Evolutionary conservation across 2,888 invertebrate genomes (phyloP), one percentile per base, ranked within the genome.

Genomic region (Branchinecta sandiegonensis): DNA sequence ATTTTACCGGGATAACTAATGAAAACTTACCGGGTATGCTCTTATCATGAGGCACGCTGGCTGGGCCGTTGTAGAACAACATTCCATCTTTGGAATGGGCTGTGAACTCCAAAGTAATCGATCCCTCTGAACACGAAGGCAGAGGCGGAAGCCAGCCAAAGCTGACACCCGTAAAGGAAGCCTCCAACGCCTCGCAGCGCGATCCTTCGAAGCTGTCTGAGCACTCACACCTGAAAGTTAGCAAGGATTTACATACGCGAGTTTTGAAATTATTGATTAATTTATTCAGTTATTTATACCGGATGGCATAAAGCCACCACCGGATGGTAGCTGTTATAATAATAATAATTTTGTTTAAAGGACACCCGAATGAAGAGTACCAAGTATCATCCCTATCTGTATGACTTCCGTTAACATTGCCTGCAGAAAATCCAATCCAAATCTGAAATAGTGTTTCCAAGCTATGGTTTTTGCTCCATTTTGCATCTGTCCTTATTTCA

Each of bases 61-160:
- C 78, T 0, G 96, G 96, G 1, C 96, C 96, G 75, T 90, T 82
- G 77, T 95, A 97, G 79, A 96, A 88, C 56, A 97, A 83, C 11
- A 96, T 81, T 5, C 92, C 94, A 78, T 89, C 85, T 65, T 85
- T 84, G 46, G 82, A 81, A 73, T 85, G 83, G 0, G 96, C 87
- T 63, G 86, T 84, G 74, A 97, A 83, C 72, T 91, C 89, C 69
- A 97, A 75, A 70, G 87, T 86, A 69, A 94, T 85, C 73, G 85
- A 85, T 0, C 91, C 88, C 69, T 88, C 87, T 72, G 88, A 87
- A 77, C 96, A 96, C 8, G 90, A 86, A 48, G 90, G 86, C 48
- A 94, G 85, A 0, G 93, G 84, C 0, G 88, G 86, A 80, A 93
- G 94, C 83, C 96, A 86, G 0, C 95, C 94, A 85, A 89, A 96